phyloP scores from a whole-genome alignment of 2,888 invertebrate genomes.

The Myopa tessellatipennis region DNA sequence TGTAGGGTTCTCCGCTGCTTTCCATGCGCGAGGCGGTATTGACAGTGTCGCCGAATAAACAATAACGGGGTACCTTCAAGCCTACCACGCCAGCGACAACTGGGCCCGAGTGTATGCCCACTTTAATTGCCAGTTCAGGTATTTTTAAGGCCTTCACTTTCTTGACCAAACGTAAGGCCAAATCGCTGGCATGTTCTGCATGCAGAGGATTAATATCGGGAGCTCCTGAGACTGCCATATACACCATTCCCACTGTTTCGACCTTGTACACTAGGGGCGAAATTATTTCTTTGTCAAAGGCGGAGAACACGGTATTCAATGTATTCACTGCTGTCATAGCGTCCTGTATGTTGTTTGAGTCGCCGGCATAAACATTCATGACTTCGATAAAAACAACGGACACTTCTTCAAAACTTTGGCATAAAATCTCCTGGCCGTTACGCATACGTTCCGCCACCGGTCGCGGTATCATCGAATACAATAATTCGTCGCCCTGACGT shows the following conservation, averaged over 20 bases:
- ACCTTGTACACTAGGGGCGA: constrained; percentile 91
- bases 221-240: constrained; percentile 92
- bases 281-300: constrained; percentile 86
- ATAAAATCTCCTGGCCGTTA: constrained; percentile 82
- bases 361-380: constrained; percentile 62
- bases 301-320: constrained; percentile 87
- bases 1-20: constrained; percentile 74
- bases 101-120: constrained; percentile 85
- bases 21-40: constrained; percentile 94
- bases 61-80: constrained; percentile 81
- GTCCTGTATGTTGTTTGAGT: constrained; percentile 65
- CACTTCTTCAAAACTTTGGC: constrained; percentile 74
- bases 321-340: constrained; percentile 86
- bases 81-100: constrained; percentile 91
- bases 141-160: constrained; percentile 76
- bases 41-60: constrained; percentile 90
- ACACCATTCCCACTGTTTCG: constrained; percentile 91
- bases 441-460: constrained; percentile 85
- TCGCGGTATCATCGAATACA: constrained; percentile 93
- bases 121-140: constrained; percentile 72
- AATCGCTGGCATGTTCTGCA: constrained; percentile 81
- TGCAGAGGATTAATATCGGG: constrained; percentile 82
- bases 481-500: constrained; percentile 83
- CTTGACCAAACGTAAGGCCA: constrained; percentile 80
- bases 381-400: constrained; percentile 66